Percentiles rank a stretch among this genome's conserved stretches.
These are phyloP conservation scores for Leucophora obtusa DNA, from an alignment of 2,888 invertebrate genomes.

Conservation along the genomic window DNA sequence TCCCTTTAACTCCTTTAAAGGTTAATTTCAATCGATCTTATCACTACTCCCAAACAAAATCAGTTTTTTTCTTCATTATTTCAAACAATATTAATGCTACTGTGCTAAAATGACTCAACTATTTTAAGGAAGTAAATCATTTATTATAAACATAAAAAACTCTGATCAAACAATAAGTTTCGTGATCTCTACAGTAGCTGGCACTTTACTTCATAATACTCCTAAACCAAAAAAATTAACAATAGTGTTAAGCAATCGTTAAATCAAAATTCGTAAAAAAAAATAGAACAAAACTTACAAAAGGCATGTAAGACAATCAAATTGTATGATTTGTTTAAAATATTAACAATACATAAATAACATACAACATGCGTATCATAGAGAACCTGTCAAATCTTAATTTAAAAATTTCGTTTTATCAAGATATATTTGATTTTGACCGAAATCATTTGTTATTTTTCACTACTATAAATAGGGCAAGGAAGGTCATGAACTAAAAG, in stretches of 20 bases:
- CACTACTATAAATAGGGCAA: no score
- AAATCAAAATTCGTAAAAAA: neutral
- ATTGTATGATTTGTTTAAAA: conserved; percentile 12
- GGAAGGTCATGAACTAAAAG: no score
- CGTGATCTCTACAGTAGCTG: conserved; percentile 46
- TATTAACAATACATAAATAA: neutral
- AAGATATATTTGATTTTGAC: neutral
- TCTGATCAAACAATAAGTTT: conserved; percentile 13
- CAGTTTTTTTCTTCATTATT: conserved; percentile 1
- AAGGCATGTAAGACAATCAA: neutral
- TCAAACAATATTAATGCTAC: conserved; percentile 34
- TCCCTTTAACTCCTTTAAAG: no score
- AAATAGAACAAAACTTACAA: neutral
- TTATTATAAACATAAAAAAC: conserved; percentile 24
- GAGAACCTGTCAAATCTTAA: conserved; percentile 51
- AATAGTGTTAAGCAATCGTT: conserved; percentile 5
- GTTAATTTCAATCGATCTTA: neutral
- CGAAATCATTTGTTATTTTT: neutral
- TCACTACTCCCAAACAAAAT: neutral
- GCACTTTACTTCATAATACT: conserved; percentile 42
- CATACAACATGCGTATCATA: conserved; percentile 39
- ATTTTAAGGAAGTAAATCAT: conserved; percentile 26
- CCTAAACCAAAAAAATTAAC: neutral
- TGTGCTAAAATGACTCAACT: conserved; percentile 34
- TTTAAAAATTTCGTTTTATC: conserved; percentile 9